Conservation (phyloP, 2,113 vertebrate species). For the Proterorhinus semilunaris region DNA sequence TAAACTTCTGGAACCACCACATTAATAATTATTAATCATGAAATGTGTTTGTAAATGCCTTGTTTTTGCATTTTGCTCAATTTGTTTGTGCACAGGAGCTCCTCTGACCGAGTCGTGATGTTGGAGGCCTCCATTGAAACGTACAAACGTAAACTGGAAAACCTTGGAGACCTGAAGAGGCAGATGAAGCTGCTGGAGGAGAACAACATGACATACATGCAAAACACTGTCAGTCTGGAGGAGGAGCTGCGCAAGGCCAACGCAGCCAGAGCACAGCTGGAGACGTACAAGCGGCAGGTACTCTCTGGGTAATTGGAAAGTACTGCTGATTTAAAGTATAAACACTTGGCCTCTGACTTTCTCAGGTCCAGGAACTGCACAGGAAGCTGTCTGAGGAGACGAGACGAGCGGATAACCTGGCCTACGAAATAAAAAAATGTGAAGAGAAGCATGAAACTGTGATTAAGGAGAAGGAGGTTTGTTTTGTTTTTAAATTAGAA, state of each 20-base stretch:
- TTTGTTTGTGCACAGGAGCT: conserved; percentile 64
- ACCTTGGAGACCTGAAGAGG: conserved; percentile 89
- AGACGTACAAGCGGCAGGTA: conserved; percentile 94
- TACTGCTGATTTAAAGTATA: neutral
- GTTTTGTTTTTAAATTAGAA: neutral
- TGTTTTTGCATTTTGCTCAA: neutral
- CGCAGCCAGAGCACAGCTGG: conserved; percentile 89
- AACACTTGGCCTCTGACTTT: neutral
- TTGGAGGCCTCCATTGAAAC: conserved; percentile 91
- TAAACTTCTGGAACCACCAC: no score
- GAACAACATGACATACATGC: conserved; percentile 96
- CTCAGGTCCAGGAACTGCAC: conserved; percentile 92
- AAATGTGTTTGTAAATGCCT: neutral
- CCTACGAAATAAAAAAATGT: conserved; percentile 90
- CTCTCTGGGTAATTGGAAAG: fast-evolving
- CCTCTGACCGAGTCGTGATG: conserved; percentile 89
- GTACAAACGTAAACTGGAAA: conserved; percentile 94
- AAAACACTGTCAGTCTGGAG: conserved; percentile 93
- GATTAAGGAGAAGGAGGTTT: conserved; percentile 93
- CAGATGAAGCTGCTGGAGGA: conserved; percentile 95
- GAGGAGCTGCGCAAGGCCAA: conserved; percentile 96
- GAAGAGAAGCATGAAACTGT: conserved; percentile 91
- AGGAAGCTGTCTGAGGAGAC: conserved; percentile 89
- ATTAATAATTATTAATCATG: neutral
- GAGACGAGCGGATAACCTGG: conserved; percentile 89